phyloP scores from a whole-genome alignment of 2,888 invertebrate species.

The Geotrupes spiniger region DNA sequence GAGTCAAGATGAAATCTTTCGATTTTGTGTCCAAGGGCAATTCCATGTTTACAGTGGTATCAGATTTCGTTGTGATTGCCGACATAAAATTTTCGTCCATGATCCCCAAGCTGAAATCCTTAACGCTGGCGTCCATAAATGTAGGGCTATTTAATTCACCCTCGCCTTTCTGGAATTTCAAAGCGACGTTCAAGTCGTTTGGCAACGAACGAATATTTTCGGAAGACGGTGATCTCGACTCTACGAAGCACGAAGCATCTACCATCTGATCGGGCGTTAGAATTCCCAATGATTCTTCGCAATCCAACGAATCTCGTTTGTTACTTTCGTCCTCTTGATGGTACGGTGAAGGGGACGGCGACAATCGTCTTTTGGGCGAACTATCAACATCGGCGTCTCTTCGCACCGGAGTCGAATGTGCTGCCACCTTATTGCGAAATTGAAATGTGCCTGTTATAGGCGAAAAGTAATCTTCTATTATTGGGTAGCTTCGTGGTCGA shows the following conservation, averaged over 20 bases:
- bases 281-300: constrained; percentile 81
- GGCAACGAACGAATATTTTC: constrained; percentile 44
- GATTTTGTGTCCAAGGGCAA: constrained; percentile 53
- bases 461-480: constrained; percentile 14
- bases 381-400: constrained; percentile 34
- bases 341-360: background rate
- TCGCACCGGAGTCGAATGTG: constrained; percentile 11
- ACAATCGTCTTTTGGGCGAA: constrained; percentile 11
- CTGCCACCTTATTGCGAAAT: background rate
- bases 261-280: constrained; percentile 88
- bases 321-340: constrained; percentile 37
- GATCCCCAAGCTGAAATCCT: constrained; percentile 47
- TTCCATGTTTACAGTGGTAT: constrained; percentile 58
- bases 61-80: constrained; percentile 55
- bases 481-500: constrained; percentile 14
- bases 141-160: constrained; percentile 41
- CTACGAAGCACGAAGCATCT: constrained; percentile 52
- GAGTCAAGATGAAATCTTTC: constrained; percentile 47
- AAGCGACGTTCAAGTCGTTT: constrained; percentile 22
- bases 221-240: constrained; percentile 55
- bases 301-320: constrained; percentile 77
- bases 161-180: constrained; percentile 21
- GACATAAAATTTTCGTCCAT: constrained; percentile 61
- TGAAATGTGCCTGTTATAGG: constrained; percentile 1
- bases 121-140: constrained; percentile 37